A percentile compares a stretch with the other conserved stretches of the same genome.
Conservation (phyloP, 2,888 invertebrate genomes). For the Oegoconia quadripuncta region DNA sequence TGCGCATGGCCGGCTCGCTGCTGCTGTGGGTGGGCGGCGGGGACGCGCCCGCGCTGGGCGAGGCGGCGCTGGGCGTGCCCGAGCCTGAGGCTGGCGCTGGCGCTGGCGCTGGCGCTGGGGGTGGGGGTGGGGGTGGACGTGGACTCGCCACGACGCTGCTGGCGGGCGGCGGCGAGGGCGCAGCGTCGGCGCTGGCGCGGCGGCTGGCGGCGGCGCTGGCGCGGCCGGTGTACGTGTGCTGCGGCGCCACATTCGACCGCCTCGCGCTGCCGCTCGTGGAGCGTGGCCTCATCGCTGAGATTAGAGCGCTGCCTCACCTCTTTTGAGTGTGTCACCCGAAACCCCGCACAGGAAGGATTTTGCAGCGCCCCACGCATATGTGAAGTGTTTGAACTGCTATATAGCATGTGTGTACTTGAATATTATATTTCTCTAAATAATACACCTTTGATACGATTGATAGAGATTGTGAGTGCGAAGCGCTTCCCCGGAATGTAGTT, state of each 20-base stretch:
- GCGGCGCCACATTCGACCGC: conserved; percentile 37
- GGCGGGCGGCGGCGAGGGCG: conserved; percentile 22
- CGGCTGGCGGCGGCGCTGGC: conserved; percentile 36
- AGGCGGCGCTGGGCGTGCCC: conserved; percentile 22
- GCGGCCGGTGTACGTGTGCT: conserved; percentile 44
- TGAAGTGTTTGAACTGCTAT: too few relatives aligned
- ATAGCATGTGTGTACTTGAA: too few relatives aligned
- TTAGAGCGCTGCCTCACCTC: conserved; percentile 41
- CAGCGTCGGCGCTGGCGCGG: conserved; percentile 33
- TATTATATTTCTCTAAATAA: too few relatives aligned
- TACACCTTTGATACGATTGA: too few relatives aligned
- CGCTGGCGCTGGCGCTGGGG: conserved; percentile 24
- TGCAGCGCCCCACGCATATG: too few relatives aligned
- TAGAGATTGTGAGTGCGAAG: too few relatives aligned
- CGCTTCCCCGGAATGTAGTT: too few relatives aligned
- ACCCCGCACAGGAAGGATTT: too few relatives aligned
- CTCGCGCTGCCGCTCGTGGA: conserved; percentile 46
- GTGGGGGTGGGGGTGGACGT: conserved; percentile 15
- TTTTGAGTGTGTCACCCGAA: conserved; percentile 23
- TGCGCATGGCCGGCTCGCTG: conserved; percentile 46
- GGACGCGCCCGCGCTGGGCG: conserved; percentile 7
- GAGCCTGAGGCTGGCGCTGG: conserved; percentile 29
- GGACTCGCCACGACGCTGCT: conserved; percentile 31
- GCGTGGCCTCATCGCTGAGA: conserved; percentile 40
- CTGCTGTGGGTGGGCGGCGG: conserved; percentile 51